These are phyloP conservation scores for Nothobranchius kuhntae DNA, from an alignment of 2,113 vertebrate species.

Conservation along the genomic window DNA sequence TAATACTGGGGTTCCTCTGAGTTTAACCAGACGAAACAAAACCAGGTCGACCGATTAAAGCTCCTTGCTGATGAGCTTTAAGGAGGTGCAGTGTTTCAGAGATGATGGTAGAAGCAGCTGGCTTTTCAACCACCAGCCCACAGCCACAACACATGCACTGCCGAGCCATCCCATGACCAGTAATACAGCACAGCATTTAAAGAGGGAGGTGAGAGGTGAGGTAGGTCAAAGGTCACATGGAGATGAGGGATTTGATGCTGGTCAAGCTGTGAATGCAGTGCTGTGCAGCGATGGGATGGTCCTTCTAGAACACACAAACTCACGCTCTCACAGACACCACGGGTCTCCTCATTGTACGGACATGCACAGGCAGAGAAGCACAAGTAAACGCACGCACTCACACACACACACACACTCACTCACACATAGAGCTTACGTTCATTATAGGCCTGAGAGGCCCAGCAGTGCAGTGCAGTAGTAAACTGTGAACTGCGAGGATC, in stretches of 20 bases:
- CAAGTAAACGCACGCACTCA: conserved; percentile 11
- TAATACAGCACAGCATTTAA: conserved; percentile 33
- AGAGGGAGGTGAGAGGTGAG: not conserved
- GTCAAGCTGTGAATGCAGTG: conserved; percentile 50
- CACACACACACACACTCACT: conserved; percentile 2
- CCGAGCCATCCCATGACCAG: conserved; percentile 72
- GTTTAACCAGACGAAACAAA: not conserved
- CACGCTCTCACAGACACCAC: conserved; percentile 17
- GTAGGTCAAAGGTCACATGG: conserved; percentile 15
- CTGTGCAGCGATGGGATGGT: conserved; percentile 83
- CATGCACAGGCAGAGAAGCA: conserved; percentile 38
- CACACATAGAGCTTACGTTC: conserved; percentile 87
- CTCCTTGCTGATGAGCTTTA: conserved; percentile 3
- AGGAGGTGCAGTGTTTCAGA: conserved; percentile 59
- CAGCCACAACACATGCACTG: conserved; percentile 75
- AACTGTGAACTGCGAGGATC: conserved; percentile 97
- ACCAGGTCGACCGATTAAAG: not conserved
- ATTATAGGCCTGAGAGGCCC: conserved; percentile 89
- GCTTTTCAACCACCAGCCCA: conserved; percentile 66
- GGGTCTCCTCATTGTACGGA: conserved; percentile 15
- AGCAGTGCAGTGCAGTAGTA: conserved; percentile 95
- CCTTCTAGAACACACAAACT: conserved; percentile 34
- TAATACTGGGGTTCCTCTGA: too few relatives aligned
- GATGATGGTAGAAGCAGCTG: conserved; percentile 70
- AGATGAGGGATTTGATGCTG: conserved; percentile 27